Evolutionary conservation across 2,888 invertebrate genomes (phyloP), one percentile per base, ranked within the genome.

Genomic region (Plebejus argus): DNA sequence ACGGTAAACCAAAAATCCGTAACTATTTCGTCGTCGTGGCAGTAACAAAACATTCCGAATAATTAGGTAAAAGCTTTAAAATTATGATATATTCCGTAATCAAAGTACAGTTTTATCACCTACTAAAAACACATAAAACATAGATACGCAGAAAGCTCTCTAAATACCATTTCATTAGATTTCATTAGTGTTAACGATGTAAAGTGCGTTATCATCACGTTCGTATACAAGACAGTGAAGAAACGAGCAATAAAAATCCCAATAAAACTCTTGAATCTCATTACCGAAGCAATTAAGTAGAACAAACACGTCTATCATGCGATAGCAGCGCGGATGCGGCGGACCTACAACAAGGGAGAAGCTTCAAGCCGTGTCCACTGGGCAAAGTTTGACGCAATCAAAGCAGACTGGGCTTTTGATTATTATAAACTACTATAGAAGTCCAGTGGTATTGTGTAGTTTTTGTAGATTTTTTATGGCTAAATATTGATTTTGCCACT

Each of bases 271-370:
- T 45, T 79, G 80, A 83, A 84, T 83, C 83, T 83, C 83, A 84
- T 85, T 84, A 84, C 82, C 82, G 81, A 82, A 79, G 83, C 83
- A 84, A 86, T 86, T 83, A 85, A 83, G 80, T 84, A 84, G 83
- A 86, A 86, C 86, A 85, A 86, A 87, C 84, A 84, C 83, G 85
- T 86, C 86, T 85, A 85, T 86, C 86, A 85, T 12, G 82, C 78
- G 84, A 85, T 85, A 83, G 83, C 78, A 76, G 79, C 78, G 81
- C 80, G 81, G 81, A 81, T 79, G 80, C 79, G 80, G 18, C 53
- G 53, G 53, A 53, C 79, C 78, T 72, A 79, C 81, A 77, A 77
- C 77, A 77, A 81, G 81, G 82, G 82, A 83, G 86, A 20, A 39
- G 71, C 18, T 66, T 33, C n/a, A 66, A 66, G 23, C 23, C 20